Evolutionary conservation across 2,797 vertebrate genomes (phyloP), one percentile per base, ranked within the genome.

Genomic region (Platyrinchus mystaceus): DNA sequence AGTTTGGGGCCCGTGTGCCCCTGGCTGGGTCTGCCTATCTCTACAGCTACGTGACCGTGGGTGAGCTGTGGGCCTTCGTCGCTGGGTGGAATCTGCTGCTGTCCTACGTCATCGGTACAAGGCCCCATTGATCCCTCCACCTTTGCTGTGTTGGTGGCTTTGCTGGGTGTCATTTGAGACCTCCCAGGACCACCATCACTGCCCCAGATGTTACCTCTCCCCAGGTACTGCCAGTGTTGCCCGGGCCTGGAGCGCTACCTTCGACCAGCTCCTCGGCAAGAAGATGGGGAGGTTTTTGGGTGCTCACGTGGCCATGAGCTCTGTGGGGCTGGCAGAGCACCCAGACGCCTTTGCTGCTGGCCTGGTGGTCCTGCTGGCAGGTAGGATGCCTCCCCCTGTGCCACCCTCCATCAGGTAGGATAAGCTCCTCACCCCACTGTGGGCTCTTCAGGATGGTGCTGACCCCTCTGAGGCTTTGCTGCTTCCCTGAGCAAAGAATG

Each of bases 81-180:
- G 98, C 98, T 1, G 99, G 98, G 1, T 99, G 99, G 98, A 99
- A 99, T 94, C 97, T 99, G 80, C 95, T 99, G 24, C 98, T 99
- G 37, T 99, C 99, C 59, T 99, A 98, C 9, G 53, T 99, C 73
- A 99, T 99, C 18, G 99, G 98, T 98, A 98, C 94, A 24, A 76
- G 26, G 14, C 34, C 15, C n/a, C 55, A 60, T 21, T 11, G 20
- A 37, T 46, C 43, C 58, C 18, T 59, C 19, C 32, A 30, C 18
- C 28, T 74, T 52, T 50, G 28, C 49, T n/a, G 53, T 36, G 22
- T 4, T 62, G 71, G 49, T 60, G 80, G 16, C 70, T 94, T 68
- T 81, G 37, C 44, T 92, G 67, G 47, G 62, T 67, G 62, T 78
- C 30, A 32, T 67, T 64, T 34, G 79, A 55, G 53, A 34, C 30